phyloP scores from a whole-genome alignment of 2,113 vertebrate species.

The Mirounga angustirostris region DNA sequence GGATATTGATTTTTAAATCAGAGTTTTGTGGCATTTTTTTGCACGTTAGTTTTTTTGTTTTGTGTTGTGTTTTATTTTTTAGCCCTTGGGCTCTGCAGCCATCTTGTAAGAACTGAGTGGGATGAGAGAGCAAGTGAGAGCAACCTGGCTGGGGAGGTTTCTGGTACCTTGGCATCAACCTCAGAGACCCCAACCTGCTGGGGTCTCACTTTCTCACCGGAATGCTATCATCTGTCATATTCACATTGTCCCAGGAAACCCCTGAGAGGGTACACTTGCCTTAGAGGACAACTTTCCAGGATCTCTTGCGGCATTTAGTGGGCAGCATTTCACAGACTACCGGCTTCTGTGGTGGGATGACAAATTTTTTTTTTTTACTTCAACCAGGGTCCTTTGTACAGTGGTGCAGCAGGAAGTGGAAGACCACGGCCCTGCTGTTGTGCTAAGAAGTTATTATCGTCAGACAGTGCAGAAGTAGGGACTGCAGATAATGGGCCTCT shows the following conservation, averaged over 20 bases:
- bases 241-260: slow-evolving; percentile 20
- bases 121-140: slow-evolving; percentile 8
- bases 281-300: slow-evolving; percentile 36
- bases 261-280: neutral
- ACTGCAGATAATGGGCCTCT: slow-evolving; percentile 89
- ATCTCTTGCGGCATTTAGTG: neutral
- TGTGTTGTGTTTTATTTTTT: neutral
- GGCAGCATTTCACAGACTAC: slow-evolving; percentile 36
- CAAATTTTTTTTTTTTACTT: slow-evolving; percentile 84
- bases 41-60: neutral
- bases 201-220: neutral
- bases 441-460: slow-evolving; percentile 88
- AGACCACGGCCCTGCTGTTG: slow-evolving; percentile 82
- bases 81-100: neutral
- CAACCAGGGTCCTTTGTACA: slow-evolving; percentile 83
- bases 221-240: neutral
- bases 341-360: slow-evolving; percentile 45
- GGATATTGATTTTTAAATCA: slow-evolving; percentile 45
- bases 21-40: slow-evolving; percentile 20
- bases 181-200: neutral
- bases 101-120: neutral
- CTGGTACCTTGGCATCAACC: neutral
- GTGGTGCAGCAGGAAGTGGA: slow-evolving; percentile 81
- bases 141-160: neutral
- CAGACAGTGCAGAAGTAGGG: slow-evolving; percentile 85